Evolutionary conservation across 2,797 vertebrate genomes (phyloP).

Genomic region (Cynopterus sphinx): DNA sequence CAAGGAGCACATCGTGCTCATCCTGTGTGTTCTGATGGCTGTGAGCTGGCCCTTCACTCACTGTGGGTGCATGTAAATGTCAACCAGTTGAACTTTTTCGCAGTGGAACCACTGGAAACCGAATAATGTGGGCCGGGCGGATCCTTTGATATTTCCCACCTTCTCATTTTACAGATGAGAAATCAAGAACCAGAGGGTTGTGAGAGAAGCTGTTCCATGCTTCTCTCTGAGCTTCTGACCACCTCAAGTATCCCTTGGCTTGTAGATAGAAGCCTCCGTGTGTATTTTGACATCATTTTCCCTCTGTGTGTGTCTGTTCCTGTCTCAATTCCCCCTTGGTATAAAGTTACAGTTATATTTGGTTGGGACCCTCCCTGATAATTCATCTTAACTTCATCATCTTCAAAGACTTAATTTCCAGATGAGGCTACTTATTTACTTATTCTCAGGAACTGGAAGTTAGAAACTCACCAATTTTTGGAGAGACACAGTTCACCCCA

Average conservation of each 20-base stretch:
- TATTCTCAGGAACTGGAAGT: not conserved
- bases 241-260: not conserved
- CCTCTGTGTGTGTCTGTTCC: not conserved
- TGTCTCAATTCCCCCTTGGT: not conserved
- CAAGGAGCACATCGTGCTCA: not conserved
- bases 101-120: not conserved
- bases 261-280: not conserved
- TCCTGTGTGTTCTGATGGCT: not conserved
- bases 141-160: not conserved
- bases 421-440: not conserved
- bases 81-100: not conserved
- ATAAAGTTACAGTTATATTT: not conserved
- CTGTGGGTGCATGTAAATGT: not conserved
- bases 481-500: not conserved
- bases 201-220: fast-evolving
- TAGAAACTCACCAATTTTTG: not conserved
- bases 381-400: not conserved
- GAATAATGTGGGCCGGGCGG: not conserved
- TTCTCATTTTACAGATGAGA: slow-evolving; percentile 13
- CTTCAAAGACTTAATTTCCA: not conserved
- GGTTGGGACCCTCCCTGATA: not conserved
- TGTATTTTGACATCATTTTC: not conserved
- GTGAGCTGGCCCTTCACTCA: not conserved
- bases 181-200: not conserved
- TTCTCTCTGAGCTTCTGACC: not conserved